A percentile compares a stretch with the other conserved stretches of the same genome.
Conservation (phyloP, 1,140 invertebrate species). For the Meteorus sp. region DNA sequence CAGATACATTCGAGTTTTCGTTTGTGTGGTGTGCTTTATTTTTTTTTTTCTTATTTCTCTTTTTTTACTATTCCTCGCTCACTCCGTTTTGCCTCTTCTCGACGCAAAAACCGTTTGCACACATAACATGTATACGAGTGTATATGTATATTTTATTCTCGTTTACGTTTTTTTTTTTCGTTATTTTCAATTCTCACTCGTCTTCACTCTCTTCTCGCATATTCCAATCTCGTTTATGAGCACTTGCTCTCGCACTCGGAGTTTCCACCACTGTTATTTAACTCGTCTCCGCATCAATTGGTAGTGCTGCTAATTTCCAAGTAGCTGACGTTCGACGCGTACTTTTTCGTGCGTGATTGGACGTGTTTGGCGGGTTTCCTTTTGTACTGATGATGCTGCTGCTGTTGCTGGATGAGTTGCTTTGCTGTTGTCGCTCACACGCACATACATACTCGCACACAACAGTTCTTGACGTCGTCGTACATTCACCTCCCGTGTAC, state of each 20-base stretch:
- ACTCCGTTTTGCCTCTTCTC: no score
- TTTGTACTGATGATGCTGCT: slow-evolving; percentile 12
- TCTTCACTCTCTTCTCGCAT: no score
- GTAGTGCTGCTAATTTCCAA: background rate
- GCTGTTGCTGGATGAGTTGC: slow-evolving; percentile 8
- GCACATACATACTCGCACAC: slow-evolving; percentile 29
- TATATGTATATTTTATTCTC: no score
- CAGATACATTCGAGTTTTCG: no score
- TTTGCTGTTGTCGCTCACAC: slow-evolving; percentile 10
- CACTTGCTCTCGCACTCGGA: background rate
- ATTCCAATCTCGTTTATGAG: no score
- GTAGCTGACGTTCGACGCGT: background rate
- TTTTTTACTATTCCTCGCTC: no score
- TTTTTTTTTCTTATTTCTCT: no score
- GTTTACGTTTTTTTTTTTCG: no score
- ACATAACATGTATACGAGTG: no score
- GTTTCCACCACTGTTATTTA: background rate
- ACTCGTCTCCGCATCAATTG: background rate
- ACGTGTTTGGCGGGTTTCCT: slow-evolving; percentile 47
- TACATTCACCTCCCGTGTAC: slow-evolving; percentile 48
- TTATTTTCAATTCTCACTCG: no score
- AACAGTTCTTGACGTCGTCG: slow-evolving; percentile 32
- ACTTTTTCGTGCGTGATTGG: slow-evolving; percentile 21
- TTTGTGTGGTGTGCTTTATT: no score
- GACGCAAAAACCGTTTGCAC: no score